Evolutionary conservation across 2,888 invertebrate species (phyloP).

Genomic region (Pantelozetes paolii): DNA sequence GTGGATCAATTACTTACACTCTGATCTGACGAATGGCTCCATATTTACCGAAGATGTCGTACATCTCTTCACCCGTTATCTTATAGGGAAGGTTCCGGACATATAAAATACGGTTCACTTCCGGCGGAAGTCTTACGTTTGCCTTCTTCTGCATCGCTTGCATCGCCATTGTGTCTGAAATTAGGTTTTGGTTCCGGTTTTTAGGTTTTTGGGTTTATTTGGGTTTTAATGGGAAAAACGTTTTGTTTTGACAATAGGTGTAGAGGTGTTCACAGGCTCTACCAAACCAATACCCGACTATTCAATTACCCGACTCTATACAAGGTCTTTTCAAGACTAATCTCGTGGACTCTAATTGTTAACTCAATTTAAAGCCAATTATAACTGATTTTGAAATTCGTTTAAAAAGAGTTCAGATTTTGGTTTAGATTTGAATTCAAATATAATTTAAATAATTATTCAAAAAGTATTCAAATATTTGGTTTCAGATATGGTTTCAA

Average conservation of each 20-base stretch:
- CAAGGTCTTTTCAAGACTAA: no score
- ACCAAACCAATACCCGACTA: no score
- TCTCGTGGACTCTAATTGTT: no score
- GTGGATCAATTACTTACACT: constrained; percentile 63
- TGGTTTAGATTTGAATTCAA: background rate
- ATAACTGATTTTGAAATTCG: no score
- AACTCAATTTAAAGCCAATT: no score
- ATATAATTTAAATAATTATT: no score
- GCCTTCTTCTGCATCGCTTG: constrained; percentile 40
- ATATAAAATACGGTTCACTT: constrained; percentile 94
- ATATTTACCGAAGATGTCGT: constrained; percentile 99
- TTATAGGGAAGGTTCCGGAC: constrained; percentile 97
- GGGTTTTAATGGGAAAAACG: background rate
- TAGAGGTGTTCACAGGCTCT: constrained; percentile 7
- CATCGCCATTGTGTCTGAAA: constrained; percentile 37
- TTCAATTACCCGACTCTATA: no score
- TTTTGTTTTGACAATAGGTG: background rate
- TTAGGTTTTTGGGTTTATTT: background rate
- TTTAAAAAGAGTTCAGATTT: no score
- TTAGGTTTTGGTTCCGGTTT: background rate
- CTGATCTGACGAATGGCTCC: constrained; percentile 97
- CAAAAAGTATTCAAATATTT: no score
- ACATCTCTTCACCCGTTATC: constrained; percentile 99
- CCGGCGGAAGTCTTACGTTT: constrained; percentile 76
- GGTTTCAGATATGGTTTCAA: no score